These are phyloP conservation scores for Ligdia adustata DNA, from an alignment of 2,888 invertebrate species.

Conservation along the genomic window DNA sequence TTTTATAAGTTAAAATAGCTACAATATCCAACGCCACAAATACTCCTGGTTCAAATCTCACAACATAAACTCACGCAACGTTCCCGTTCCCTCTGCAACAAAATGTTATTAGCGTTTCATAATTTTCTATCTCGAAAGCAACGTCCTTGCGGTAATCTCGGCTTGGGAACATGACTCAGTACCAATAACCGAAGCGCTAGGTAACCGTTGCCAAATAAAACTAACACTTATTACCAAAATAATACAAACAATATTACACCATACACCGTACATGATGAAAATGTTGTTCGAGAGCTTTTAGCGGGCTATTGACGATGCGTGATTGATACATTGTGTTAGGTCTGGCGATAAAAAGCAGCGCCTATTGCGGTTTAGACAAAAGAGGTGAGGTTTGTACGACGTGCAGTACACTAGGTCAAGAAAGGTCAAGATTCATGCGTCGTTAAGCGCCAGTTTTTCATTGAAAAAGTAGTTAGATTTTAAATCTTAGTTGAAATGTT, in stretches of 20 bases:
- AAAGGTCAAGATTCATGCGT: conserved; percentile 18
- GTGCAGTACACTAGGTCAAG: conserved; percentile 18
- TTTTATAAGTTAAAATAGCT: not conserved
- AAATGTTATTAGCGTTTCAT: conserved; percentile 47
- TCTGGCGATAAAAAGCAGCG: not conserved
- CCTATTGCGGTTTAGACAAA: not conserved
- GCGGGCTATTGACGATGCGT: conserved; percentile 30
- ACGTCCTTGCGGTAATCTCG: conserved; percentile 70
- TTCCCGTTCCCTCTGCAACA: conserved; percentile 34
- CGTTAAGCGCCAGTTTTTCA: too few species aligned
- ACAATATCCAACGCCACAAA: conserved; percentile 37
- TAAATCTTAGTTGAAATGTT: conserved; percentile 7
- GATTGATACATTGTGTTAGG: conserved; percentile 17
- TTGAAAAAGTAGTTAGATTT: too few species aligned
- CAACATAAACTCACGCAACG: conserved; percentile 17
- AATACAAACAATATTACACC: conserved; percentile 54
- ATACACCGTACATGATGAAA: conserved; percentile 36
- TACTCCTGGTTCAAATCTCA: conserved; percentile 14
- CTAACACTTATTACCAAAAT: conserved; percentile 60
- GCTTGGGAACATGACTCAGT: conserved; percentile 69
- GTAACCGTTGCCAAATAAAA: conserved; percentile 68
- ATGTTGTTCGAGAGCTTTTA: conserved; percentile 31
- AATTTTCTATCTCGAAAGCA: conserved; percentile 63
- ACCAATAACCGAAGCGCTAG: conserved; percentile 57
- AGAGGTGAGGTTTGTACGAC: conserved; percentile 2